Conservation (phyloP, 2,113 vertebrate genomes). For the Anarhynchus alexandrinus region DNA sequence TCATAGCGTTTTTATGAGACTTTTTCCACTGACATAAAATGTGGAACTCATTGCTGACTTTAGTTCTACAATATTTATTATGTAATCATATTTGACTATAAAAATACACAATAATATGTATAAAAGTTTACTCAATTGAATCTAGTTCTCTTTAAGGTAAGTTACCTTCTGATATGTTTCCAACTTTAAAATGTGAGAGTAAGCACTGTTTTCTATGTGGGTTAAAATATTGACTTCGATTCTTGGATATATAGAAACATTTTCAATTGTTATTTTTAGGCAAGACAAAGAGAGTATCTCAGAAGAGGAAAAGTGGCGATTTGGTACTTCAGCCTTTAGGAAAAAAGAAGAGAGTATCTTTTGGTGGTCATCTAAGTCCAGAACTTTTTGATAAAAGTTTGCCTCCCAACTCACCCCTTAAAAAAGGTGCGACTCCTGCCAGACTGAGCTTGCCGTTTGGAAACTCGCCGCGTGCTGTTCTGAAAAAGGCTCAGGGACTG, state of each 20-base stretch:
- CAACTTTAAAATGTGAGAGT: neutral
- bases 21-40: neutral
- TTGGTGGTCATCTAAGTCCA: conserved; percentile 82
- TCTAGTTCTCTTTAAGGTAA: neutral
- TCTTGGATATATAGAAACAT: neutral
- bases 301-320: conserved; percentile 71
- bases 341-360: conserved; percentile 87
- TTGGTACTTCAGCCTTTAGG: neutral
- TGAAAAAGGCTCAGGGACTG: conserved; percentile 72
- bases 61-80: neutral
- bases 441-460: conserved; percentile 62
- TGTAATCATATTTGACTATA: neutral
- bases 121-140: neutral
- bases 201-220: neutral
- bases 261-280: neutral
- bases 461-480: conserved; percentile 67
- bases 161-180: neutral
- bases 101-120: neutral
- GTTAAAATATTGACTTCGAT: neutral
- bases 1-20: neutral
- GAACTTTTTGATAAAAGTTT: conserved; percentile 89
- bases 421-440: conserved; percentile 78
- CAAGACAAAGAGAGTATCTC: neutral
- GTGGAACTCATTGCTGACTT: neutral
- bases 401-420: conserved; percentile 85